Percentiles rank a stretch among this genome's conserved stretches.
These are phyloP conservation scores for Kuschelorhynchus macadamiae DNA, from an alignment of 2,888 invertebrate genomes.

Conservation along the genomic window DNA sequence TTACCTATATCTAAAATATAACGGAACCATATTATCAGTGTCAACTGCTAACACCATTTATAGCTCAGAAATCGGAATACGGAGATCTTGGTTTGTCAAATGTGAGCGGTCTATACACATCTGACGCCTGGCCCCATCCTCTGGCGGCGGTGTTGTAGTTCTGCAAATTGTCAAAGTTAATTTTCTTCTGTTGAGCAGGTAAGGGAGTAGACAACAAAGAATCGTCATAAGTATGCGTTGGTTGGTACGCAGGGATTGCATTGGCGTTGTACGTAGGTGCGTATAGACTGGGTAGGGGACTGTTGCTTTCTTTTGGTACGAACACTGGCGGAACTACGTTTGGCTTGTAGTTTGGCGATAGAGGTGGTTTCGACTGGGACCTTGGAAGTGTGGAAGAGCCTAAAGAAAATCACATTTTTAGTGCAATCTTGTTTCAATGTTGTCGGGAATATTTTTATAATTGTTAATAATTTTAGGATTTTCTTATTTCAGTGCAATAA, in stretches of 20 bases:
- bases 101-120: conserved; percentile 81
- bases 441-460: too few species aligned
- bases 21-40: too few species aligned
- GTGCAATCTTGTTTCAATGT: too few species aligned
- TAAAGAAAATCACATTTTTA: too few species aligned
- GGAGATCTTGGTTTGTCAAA: conserved; percentile 71
- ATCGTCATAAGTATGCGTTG: conserved; percentile 46
- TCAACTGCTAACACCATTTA: too few species aligned
- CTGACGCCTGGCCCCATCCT: conserved; percentile 82
- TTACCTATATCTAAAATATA: too few species aligned
- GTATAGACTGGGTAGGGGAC: conserved; percentile 55
- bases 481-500: too few species aligned
- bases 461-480: too few species aligned
- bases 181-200: conserved; percentile 56
- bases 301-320: conserved; percentile 62
- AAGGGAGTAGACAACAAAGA: conserved; percentile 34
- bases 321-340: conserved; percentile 60
- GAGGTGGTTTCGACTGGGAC: conserved; percentile 57
- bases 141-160: conserved; percentile 89
- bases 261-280: conserved; percentile 55
- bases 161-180: conserved; percentile 62
- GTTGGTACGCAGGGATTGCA: conserved; percentile 33
- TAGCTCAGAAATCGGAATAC: conserved; percentile 60
- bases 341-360: conserved; percentile 63
- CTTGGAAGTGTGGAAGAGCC: conserved; percentile 61